Evolutionary conservation across 2,113 vertebrate species (phyloP), one percentile per base, ranked within the genome.

Genomic region (Panthera leo): DNA sequence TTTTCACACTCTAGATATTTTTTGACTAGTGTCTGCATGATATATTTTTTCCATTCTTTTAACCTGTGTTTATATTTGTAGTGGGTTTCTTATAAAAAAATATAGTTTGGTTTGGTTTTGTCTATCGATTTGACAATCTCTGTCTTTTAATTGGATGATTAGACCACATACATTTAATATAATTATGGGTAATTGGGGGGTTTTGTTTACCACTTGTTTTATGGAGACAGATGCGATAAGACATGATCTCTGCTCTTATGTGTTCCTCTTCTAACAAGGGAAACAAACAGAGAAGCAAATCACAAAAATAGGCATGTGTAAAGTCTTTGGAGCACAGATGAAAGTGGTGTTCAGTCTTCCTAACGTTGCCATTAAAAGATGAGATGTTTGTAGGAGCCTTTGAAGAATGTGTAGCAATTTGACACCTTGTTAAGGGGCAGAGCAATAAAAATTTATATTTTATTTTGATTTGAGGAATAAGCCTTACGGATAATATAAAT

Each of bases 371-470:
- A 93, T 48, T 88, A 39, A 83, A 93, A 85, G 65, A 87, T 75
- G 13, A 83, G 92, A 73, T 92, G 45, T 93, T 90, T 76, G 21
- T 53, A 18, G n/a, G 87, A 85, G 19, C 11, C 61, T 95, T 67
- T 89, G 51, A 85, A 80, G 34, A 92, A 71, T 63, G n/a, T 78
- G 6, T 70, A 80, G 45, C 51, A 84, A 67, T 82, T 73, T 97
- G 73, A 96, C 31, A 95, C 51, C 75, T 95, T 91, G 76, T 84
- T 89, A 83, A 91, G 39, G 45, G 55, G 27, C 76, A 89, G 61
- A 92, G 1, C 5, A 70, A 51, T 89, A 6, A 89, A 71, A 94
- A 67, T 53, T 42, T 58, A 21, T 29, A 5, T 73, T 90, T 84
- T 89, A 51, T 63, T 94, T 90, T 85, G 42, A 23, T 84, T 61